These are phyloP conservation scores for Amphipoea oculea DNA, from an alignment of 2,888 invertebrate species.

Conservation along the genomic window DNA sequence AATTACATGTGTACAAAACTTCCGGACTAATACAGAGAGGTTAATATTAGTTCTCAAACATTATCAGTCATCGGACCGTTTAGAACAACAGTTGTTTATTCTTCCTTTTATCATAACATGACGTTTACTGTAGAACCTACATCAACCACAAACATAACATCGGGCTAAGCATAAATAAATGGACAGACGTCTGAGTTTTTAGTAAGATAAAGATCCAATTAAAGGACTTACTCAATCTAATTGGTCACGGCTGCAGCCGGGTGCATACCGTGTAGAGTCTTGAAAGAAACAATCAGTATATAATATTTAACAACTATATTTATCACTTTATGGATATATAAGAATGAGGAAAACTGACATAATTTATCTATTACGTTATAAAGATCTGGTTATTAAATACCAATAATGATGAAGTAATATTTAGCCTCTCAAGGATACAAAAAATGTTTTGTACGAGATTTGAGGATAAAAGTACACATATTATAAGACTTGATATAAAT, in stretches of 20 bases:
- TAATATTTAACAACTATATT: slow-evolving; percentile 19
- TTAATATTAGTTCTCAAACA: slow-evolving; percentile 28
- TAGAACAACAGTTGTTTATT: background rate
- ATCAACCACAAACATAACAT: slow-evolving; percentile 4
- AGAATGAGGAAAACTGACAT: slow-evolving; percentile 34
- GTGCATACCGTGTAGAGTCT: background rate
- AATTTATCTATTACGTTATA: slow-evolving; percentile 2
- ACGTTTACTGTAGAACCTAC: slow-evolving; percentile 2
- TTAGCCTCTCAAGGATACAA: slow-evolving; percentile 5
- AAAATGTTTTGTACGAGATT: background rate
- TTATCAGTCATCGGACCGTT: background rate
- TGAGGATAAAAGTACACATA: background rate
- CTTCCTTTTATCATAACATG: background rate
- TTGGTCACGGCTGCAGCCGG: slow-evolving; percentile 23
- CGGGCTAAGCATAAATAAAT: slow-evolving; percentile 1
- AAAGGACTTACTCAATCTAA: slow-evolving; percentile 31
- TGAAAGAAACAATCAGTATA: slow-evolving; percentile 19
- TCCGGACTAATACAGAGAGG: slow-evolving; percentile 28
- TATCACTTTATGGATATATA: background rate
- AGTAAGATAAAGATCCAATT: slow-evolving; percentile 29
- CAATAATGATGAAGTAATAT: slow-evolving; percentile 16
- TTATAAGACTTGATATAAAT: background rate
- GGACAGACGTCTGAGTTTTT: slow-evolving; percentile 13
- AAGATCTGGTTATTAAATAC: slow-evolving; percentile 15
- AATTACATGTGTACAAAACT: slow-evolving; percentile 38